Evolutionary conservation across 2,888 invertebrate genomes (phyloP).

Genomic region (Didymodactylos carnosus): DNA sequence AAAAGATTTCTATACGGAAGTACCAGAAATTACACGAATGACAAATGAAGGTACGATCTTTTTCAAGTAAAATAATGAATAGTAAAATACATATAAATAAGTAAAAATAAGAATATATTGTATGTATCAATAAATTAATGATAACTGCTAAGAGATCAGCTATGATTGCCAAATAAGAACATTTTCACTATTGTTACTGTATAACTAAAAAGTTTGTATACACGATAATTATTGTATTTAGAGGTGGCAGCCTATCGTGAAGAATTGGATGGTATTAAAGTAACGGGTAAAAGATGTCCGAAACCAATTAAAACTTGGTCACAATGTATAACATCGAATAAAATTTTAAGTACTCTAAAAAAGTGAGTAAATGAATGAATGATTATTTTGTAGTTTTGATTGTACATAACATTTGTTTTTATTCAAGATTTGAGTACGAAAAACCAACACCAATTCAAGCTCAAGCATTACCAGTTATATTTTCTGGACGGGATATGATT

Average conservation of each 20-base stretch:
- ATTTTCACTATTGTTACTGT: too few species aligned
- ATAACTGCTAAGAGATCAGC: too few species aligned
- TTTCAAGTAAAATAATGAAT: neutral
- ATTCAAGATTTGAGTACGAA: slow-evolving; percentile 48
- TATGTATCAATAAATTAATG: neutral
- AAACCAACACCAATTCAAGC: slow-evolving; percentile 96
- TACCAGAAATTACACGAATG: slow-evolving; percentile 79
- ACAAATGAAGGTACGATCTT: slow-evolving; percentile 35
- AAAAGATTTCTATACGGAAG: slow-evolving; percentile 92
- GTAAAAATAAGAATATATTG: neutral
- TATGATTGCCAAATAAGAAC: too few species aligned
- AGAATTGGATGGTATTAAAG: slow-evolving; percentile 79
- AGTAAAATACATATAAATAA: neutral
- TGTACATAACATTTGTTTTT: neutral
- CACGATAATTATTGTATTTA: too few species aligned
- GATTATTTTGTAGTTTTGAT: neutral
- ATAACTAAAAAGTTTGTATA: neutral
- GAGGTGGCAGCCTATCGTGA: slow-evolving; percentile 36
- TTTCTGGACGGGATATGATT: slow-evolving; percentile 83
- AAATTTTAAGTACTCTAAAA: slow-evolving; percentile 72
- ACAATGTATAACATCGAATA: slow-evolving; percentile 87
- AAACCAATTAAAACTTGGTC: slow-evolving; percentile 87
- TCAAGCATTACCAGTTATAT: slow-evolving; percentile 79
- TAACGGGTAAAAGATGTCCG: slow-evolving; percentile 87
- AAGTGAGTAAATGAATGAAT: slow-evolving; percentile 40